A percentile compares a stretch with the other conserved stretches of the same genome.
These are phyloP conservation scores for Vireo altiloquus DNA, from an alignment of 2,113 vertebrate species.

Conservation along the genomic window DNA sequence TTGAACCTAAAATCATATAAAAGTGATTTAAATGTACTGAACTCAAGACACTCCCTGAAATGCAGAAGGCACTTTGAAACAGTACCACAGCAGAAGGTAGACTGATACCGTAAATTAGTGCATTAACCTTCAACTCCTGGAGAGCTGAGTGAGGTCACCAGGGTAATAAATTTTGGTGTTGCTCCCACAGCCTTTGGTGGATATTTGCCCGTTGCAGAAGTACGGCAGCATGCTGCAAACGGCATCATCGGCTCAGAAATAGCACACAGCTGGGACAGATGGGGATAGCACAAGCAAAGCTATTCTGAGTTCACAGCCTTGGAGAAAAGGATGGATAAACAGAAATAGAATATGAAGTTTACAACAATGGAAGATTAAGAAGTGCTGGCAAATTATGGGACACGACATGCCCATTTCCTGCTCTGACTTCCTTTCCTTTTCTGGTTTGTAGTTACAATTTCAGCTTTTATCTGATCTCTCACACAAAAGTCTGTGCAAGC, in stretches of 20 bases:
- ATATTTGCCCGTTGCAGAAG: not conserved
- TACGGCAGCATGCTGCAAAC: not conserved
- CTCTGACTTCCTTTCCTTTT: conserved; percentile 35
- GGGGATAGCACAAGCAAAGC: conserved; percentile 31
- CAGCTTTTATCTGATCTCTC: conserved; percentile 17
- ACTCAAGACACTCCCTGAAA: not conserved
- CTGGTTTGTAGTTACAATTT: not conserved
- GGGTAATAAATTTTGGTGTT: not conserved
- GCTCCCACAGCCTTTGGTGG: not conserved
- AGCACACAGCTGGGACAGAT: conserved; percentile 47
- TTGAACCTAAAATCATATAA: conserved; percentile 40
- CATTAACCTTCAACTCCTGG: not conserved
- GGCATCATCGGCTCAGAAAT: not conserved
- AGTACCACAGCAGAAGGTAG: not conserved
- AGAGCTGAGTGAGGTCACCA: not conserved
- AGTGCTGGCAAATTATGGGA: conserved; percentile 12
- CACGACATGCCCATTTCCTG: conserved; percentile 11
- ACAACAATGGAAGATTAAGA: conserved; percentile 24
- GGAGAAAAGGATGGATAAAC: conserved; percentile 39
- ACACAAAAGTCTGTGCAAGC: not conserved
- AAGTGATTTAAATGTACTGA: conserved; percentile 58
- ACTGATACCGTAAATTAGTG: not conserved
- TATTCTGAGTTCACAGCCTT: conserved; percentile 2
- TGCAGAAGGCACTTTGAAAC: not conserved
- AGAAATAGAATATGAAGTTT: conserved; percentile 42